phyloP scores from a whole-genome alignment of 2,888 invertebrate genomes.

The Eubasilissa splendida region DNA sequence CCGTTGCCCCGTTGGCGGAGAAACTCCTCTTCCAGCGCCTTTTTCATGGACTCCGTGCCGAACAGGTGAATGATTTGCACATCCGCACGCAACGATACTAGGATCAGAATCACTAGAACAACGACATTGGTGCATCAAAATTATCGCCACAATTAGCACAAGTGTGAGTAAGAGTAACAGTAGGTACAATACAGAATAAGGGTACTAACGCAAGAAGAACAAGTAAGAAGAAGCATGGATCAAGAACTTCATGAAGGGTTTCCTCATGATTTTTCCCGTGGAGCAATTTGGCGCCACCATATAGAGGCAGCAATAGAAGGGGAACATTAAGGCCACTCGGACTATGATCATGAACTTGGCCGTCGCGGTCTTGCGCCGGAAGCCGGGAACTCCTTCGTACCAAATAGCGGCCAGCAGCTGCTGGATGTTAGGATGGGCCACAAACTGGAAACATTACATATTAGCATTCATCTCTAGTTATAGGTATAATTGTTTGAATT shows the following conservation, averaged over 20 bases:
- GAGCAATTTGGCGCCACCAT: slow-evolving; percentile 87
- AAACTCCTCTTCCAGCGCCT: slow-evolving; percentile 75
- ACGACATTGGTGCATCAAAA: not conserved
- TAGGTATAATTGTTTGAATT: too few relatives aligned
- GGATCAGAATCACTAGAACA: slow-evolving; percentile 85
- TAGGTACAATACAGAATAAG: not conserved
- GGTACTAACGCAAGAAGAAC: slow-evolving; percentile 90
- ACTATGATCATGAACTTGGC: slow-evolving; percentile 83
- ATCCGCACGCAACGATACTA: slow-evolving; percentile 93
- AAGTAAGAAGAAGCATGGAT: slow-evolving; percentile 95
- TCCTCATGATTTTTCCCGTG: slow-evolving; percentile 87
- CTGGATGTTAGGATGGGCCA: slow-evolving; percentile 96
- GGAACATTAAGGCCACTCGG: slow-evolving; percentile 87
- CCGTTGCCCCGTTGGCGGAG: slow-evolving; percentile 86
- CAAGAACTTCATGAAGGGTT: slow-evolving; percentile 97
- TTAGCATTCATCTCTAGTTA: too few relatives aligned
- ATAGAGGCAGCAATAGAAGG: slow-evolving; percentile 88
- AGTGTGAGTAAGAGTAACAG: not conserved
- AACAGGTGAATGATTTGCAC: slow-evolving; percentile 81
- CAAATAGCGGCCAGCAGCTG: slow-evolving; percentile 92
- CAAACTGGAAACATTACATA: slow-evolving; percentile 76
- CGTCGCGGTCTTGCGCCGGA: slow-evolving; percentile 84
- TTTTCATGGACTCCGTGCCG: slow-evolving; percentile 80
- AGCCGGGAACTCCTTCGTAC: slow-evolving; percentile 97
- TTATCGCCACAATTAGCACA: not conserved